These are phyloP conservation scores for Teleogryllus occipitalis DNA, from an alignment of 1,140 invertebrate species.

Conservation along the genomic window DNA sequence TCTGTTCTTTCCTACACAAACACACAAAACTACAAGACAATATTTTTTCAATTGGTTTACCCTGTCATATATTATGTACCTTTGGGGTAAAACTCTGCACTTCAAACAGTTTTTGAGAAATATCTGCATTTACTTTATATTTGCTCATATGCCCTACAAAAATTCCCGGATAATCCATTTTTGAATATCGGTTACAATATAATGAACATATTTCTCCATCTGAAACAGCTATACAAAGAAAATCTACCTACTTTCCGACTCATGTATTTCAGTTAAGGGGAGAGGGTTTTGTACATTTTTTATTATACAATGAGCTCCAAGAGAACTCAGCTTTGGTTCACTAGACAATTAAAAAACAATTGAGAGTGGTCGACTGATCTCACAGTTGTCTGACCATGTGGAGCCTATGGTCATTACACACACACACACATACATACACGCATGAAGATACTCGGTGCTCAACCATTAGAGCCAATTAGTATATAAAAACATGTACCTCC, in stretches of 20 bases:
- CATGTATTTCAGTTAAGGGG: background rate
- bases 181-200: background rate
- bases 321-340: background rate
- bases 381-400: background rate
- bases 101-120: background rate
- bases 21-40: background rate
- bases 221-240: background rate
- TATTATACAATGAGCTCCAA: background rate
- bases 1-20: background rate
- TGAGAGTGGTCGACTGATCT: background rate
- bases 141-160: background rate
- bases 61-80: background rate
- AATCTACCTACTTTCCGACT: background rate
- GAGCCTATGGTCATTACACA: background rate
- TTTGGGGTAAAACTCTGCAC: background rate
- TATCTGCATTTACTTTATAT: background rate
- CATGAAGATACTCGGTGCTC: background rate
- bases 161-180: background rate
- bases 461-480: background rate
- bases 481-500: background rate
- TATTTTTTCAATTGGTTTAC: background rate
- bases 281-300: background rate
- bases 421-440: background rate
- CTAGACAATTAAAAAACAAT: slow-evolving; percentile 1
- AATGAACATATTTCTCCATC: background rate